Evolutionary conservation across 2,888 invertebrate genomes (phyloP), one percentile per base, ranked within the genome.

Genomic region (Drosophila kanekoi): DNA sequence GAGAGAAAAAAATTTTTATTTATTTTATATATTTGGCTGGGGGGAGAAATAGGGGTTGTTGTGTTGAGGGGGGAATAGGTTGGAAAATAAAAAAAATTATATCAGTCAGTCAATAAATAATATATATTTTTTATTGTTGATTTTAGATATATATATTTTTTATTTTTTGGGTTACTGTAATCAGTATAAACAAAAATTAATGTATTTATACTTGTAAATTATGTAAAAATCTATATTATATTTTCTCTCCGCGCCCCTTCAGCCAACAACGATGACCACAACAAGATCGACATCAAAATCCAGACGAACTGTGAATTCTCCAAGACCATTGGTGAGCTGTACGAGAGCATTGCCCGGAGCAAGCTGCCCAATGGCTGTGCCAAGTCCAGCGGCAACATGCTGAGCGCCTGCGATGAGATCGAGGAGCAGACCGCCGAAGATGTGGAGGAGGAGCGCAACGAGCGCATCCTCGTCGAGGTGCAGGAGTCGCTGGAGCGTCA

Each of bases 401-500:
- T 92, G 6, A 92, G 92, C 3, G 92, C 92, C 59, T 92, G 92
- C 65, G 92, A 95, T 88, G 95, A 95, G 85, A 93, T 94, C 43
- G 94, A 93, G 62, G 93, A 93, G 72, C 91, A 91, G 41, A 83
- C 60, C 32, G 90, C 90, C 44, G 89, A 90, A 6, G 92, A 94
- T 80, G 93, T 94, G 0, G 96, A 96, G 74, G 96, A 96, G 37
- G 96, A 96, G 89, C 79, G 77, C 38, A 78, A 82, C 14, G 95
- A 96, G 68, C 94, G 95, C 71, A 95, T 96, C 84, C 89, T 96
- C 23, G 95, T 95, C 3, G 96, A 96, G 73, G 96, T 96, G 81
- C 96, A 96, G 83, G 96, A 96, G 71, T 93, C 95, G 3, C 87
- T 96, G 49, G 96, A 96, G 76, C 94, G 96, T 44, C 96, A 96